Evolutionary conservation across 1,140 invertebrate genomes (phyloP), one percentile per base, ranked within the genome.

Genomic region (Coelopa frigida): DNA sequence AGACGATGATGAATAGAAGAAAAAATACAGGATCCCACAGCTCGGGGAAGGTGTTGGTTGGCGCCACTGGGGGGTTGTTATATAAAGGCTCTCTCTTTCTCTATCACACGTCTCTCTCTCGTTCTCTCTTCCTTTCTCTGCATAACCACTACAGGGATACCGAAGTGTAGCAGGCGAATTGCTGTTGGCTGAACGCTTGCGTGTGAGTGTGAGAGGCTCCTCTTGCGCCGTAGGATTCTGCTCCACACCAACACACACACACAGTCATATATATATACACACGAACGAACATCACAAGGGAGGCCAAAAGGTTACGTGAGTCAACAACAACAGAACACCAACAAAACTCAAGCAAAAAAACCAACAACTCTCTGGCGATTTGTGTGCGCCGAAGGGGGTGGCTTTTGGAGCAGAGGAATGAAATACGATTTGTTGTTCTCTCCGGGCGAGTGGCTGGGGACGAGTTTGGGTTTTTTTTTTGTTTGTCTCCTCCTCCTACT

Each of bases 251-350:
- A 17, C 22, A 31, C 46, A 22, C 33, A 40, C 27, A 38, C 26
- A 42, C 31, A 45, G 22, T 11, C 1, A 39, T 27, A 36, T 44
- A 4, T 49, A 17, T 33, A 21, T 31, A 14, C 38, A 26, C 17
- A 14, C n/a, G n/a, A 12, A 14, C 6, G 35, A 14, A 24, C 18
- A 22, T 32, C 47, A 39, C 47, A 29, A 39, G 41, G 47, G 47
- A 50, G 57, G 42, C 49, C 39, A 51, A 51, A 49, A 47, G 49
- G 44, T 51, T 47, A 44, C 18, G 37, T 14, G n/a, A n/a, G n/a
- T n/a, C n/a, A n/a, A n/a, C n/a, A n/a, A n/a, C n/a, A n/a, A n/a
- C n/a, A n/a, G n/a, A n/a, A n/a, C n/a, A n/a, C n/a, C n/a, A n/a
- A n/a, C n/a, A n/a, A n/a, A n/a, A n/a, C n/a, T n/a, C n/a, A 20